Conservation (phyloP, 2,888 invertebrate genomes). For the Thecophora atra region DNA sequence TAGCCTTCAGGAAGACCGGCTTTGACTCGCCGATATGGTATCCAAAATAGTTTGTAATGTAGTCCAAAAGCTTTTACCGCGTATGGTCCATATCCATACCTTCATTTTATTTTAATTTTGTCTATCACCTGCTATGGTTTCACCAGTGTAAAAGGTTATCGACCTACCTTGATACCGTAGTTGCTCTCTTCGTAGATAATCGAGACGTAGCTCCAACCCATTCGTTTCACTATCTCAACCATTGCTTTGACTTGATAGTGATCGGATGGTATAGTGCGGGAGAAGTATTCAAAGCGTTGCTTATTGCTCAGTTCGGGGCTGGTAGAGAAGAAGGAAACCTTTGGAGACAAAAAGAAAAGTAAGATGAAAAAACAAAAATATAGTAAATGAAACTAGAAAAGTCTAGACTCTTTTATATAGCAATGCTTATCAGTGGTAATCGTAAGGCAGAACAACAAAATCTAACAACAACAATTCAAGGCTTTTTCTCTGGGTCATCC, state of each 20-base stretch:
- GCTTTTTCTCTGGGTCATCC: too few species aligned
- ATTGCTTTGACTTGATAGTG: constrained; percentile 94
- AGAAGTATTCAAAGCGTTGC: constrained; percentile 93
- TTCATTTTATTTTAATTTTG: not conserved
- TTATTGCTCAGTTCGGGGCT: constrained; percentile 94
- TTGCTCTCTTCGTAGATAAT: constrained; percentile 96
- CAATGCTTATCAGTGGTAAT: too few species aligned
- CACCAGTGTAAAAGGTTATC: not conserved
- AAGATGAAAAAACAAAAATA: not conserved
- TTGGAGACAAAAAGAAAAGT: constrained; percentile 8
- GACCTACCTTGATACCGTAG: constrained; percentile 89
- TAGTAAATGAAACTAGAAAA: not conserved
- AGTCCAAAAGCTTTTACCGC: too few species aligned
- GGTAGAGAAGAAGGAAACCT: constrained; percentile 96
- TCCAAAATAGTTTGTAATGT: too few species aligned
- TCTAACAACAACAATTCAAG: too few species aligned
- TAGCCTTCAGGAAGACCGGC: too few species aligned
- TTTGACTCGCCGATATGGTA: too few species aligned
- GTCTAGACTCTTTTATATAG: too few species aligned
- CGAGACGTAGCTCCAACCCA: constrained; percentile 94
- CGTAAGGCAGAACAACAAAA: too few species aligned
- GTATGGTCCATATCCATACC: too few species aligned
- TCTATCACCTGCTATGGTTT: too few species aligned
- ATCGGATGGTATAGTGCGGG: constrained; percentile 93
- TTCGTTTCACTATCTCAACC: constrained; percentile 87